Conservation (phyloP, 2,113 vertebrate genomes). For the Cololabis saira region DNA sequence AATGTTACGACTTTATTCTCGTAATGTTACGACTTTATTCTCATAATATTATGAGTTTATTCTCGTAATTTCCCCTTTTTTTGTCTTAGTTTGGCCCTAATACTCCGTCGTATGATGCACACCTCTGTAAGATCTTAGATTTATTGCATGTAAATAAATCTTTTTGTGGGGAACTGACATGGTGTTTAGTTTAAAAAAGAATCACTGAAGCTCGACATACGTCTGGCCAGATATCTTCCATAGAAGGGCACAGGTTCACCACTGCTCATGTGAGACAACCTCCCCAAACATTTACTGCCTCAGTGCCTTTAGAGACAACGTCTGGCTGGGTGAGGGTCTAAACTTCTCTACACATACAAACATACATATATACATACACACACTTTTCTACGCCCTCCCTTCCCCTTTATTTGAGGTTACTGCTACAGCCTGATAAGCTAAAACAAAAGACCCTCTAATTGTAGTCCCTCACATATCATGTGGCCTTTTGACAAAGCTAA, state of each 20-base stretch:
- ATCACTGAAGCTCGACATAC: slow-evolving; percentile 49
- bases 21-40: no score
- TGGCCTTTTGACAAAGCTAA: slow-evolving; percentile 62
- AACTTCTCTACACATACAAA: background rate
- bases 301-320: slow-evolving; percentile 63
- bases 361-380: slow-evolving; percentile 2
- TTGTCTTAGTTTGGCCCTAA: no score
- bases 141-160: slow-evolving; percentile 48
- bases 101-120: no score
- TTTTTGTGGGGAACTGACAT: slow-evolving; percentile 51
- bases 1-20: no score
- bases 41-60: no score
- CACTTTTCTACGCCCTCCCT: slow-evolving; percentile 21
- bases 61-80: no score
- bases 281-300: slow-evolving; percentile 68
- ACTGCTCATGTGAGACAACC: slow-evolving; percentile 44
- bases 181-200: slow-evolving; percentile 53
- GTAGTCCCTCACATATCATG: slow-evolving; percentile 59
- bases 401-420: slow-evolving; percentile 56
- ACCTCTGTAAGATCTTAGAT: slow-evolving; percentile 40
- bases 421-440: slow-evolving; percentile 71
- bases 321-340: slow-evolving; percentile 19
- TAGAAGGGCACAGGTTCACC: slow-evolving; percentile 39
- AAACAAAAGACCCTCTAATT: slow-evolving; percentile 72
- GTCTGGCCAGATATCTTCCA: slow-evolving; percentile 25